Percentiles rank a stretch among this genome's conserved stretches.
Conservation (phyloP, 2,797 vertebrate genomes). For the Epinephelus malabaricus region DNA sequence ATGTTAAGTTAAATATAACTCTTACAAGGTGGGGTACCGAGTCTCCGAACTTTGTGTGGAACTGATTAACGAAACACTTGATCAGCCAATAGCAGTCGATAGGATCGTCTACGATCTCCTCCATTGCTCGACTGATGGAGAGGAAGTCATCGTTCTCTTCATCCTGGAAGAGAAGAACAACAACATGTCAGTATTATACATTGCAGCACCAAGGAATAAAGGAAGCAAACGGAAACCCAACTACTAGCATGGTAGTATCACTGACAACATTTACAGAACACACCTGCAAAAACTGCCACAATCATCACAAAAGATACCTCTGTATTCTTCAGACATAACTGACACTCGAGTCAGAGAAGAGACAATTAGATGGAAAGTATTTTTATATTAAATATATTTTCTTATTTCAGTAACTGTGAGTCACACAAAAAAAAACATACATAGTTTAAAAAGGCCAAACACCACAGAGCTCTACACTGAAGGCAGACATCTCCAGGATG, state of each 20-base stretch:
- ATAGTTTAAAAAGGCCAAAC: too few species aligned
- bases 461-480: too few species aligned
- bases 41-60: constrained; percentile 94
- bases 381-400: too few species aligned
- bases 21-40: constrained; percentile 92
- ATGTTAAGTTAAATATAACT: not conserved
- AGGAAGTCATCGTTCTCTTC: constrained; percentile 93
- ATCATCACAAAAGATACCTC: too few species aligned
- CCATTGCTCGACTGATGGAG: constrained; percentile 93
- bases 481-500: not conserved
- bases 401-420: too few species aligned
- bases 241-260: too few species aligned
- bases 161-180: constrained; percentile 80
- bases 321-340: too few species aligned
- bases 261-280: too few species aligned
- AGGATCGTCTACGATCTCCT: constrained; percentile 93
- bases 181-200: not conserved
- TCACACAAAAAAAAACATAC: too few species aligned
- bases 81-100: constrained; percentile 96
- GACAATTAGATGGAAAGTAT: too few species aligned
- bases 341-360: too few species aligned
- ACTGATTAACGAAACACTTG: constrained; percentile 94
- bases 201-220: not conserved
- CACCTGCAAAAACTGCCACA: too few species aligned
- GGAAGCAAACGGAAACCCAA: not conserved